Evolutionary conservation across 1,140 invertebrate genomes (phyloP).

Genomic region (Cotesia glomerata): DNA sequence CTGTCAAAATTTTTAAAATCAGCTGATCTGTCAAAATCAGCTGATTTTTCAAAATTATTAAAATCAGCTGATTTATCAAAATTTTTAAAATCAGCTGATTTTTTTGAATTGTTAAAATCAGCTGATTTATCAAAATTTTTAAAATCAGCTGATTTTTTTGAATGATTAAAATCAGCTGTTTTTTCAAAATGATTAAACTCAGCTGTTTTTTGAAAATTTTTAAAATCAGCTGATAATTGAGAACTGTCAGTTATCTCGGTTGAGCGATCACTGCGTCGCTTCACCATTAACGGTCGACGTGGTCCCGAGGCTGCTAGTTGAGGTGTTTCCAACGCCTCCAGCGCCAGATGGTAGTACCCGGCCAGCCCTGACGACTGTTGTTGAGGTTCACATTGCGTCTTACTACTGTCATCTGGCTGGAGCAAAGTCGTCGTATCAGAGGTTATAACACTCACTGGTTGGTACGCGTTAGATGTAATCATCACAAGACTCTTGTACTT

Average conservation of each 20-base stretch:
- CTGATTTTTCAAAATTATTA: no score
- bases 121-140: background rate
- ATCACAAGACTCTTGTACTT: conserved; percentile 85
- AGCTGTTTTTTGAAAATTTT: no score
- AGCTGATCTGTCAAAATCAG: conserved; percentile 40
- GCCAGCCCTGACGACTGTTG: conserved; percentile 48
- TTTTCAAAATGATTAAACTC: no score
- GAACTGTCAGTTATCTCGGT: conserved; percentile 3
- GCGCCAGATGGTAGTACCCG: conserved; percentile 58
- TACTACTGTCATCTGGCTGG: conserved; percentile 53
- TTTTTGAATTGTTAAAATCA: background rate
- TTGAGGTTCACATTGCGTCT: no score
- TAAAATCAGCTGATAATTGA: no score
- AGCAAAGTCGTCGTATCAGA: conserved; percentile 75
- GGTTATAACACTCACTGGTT: conserved; percentile 74
- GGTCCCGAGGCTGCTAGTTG: conserved; percentile 50
- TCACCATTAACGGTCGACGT: conserved; percentile 49
- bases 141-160: background rate
- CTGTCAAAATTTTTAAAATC: no score
- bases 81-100: no score
- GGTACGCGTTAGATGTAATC: conserved; percentile 77
- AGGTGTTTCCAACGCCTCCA: conserved; percentile 50
- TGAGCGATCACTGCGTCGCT: conserved; percentile 28
- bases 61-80: no score
- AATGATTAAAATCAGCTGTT: conserved; percentile 47